phyloP scores from a whole-genome alignment of 2,113 vertebrate genomes.

The Pteropus alecto region DNA sequence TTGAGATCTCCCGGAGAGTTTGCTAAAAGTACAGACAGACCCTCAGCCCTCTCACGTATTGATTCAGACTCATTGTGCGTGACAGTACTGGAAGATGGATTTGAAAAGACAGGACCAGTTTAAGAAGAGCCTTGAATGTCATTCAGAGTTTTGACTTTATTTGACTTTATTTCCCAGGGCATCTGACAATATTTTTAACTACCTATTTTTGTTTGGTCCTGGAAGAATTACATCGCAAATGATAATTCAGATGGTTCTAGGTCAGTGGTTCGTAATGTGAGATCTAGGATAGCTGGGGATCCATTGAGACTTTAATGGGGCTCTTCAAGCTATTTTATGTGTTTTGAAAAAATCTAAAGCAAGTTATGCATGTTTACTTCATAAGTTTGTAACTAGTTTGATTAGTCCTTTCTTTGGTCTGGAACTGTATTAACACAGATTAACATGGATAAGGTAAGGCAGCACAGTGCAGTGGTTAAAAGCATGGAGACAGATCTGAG shows the following conservation, averaged over 20 bases:
- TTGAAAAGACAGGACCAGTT: not conserved
- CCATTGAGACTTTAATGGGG: not conserved
- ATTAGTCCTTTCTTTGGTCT: not conserved
- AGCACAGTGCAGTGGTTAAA: not conserved
- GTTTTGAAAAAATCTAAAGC: not conserved
- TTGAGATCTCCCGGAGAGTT: not conserved
- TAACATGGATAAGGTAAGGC: not conserved
- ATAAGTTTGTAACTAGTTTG: not conserved
- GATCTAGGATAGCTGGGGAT: not conserved
- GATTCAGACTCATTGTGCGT: not conserved
- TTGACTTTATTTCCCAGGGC: not conserved
- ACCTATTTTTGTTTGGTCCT: slow-evolving; percentile 22
- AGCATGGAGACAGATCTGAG: not conserved
- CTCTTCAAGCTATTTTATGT: not conserved
- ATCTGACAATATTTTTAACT: not conserved
- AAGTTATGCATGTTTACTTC: not conserved
- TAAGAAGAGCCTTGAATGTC: not conserved
- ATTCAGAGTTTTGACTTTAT: not conserved
- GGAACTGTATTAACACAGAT: not conserved
- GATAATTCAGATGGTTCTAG: not conserved
- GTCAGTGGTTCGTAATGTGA: not conserved
- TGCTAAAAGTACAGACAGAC: not conserved
- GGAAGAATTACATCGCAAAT: not conserved
- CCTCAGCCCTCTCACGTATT: not conserved
- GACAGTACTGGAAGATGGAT: not conserved